Base-by-base conservation (phyloP, 2,113 vertebrate genomes). In the Merops nubicus region DNA sequence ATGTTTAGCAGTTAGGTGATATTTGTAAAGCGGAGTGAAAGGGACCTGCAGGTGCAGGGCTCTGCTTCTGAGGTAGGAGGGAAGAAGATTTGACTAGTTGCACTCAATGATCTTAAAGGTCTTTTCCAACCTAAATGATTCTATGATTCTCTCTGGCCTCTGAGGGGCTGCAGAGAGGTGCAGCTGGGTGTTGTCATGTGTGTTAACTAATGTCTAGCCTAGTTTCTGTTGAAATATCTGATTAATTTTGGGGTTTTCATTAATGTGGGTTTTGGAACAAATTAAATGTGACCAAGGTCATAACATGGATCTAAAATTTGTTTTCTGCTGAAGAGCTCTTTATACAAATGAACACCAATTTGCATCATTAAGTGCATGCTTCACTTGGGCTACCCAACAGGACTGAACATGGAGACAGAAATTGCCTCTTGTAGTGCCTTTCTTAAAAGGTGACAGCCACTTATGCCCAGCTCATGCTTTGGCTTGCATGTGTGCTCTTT, bases 181-280 rank as follows among this genome's bases (percentile, higher is more conserved):
- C 70, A 79, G 42, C 53, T 63, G 33, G n/a, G 51, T 81, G 76
- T 91, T 81, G 87, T 72, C 65, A 72, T 56, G 33, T 21, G 38
- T 26, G 31, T 95, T 91, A 81, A 84, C 51, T 79, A 67, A 93
- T 8, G 57, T 86, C 54, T 90, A 86, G 53, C 47, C 75, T 80
- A 81, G 79, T 86, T 95, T 89, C 79, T 81, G 15, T 54, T 91
- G 91, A 86, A 95, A 86, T 63, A 84, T 5, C 25, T 81, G 68
- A 84, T 86, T 92, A 82, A 78, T 95, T 87, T 89, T 0, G 19
- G 36, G 53, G 15, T 51, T 94, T 87, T 78, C 43, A 68, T 91
- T 92, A 79, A 85, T 92, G 53, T 93, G 93, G 84, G 48, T 23
- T 96, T 95, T 69, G 74, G 60, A 91, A 87, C 77, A 94, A 92